Base-by-base conservation (phyloP, 2,888 invertebrate species). In the Drosophila neoperkinsi region DNA sequence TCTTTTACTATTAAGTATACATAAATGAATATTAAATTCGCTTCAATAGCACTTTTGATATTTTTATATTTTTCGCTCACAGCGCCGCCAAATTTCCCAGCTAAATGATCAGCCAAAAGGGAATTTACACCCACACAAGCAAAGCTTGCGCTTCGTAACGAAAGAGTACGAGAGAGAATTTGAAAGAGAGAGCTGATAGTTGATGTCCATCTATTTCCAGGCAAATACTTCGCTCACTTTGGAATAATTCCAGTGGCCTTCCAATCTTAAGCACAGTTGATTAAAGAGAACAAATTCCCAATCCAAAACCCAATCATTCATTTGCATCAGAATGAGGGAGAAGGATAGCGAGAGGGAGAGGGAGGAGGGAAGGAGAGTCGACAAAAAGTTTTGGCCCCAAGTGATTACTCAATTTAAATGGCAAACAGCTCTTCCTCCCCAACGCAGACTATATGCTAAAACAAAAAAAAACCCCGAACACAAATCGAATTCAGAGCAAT, bases 381-480 rank as follows among this genome's bases (percentile, higher is more conserved):
- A 55, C 30, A 46, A 38, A 62, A 71, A 83, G 77, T 62, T 80
- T 84, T 83, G 78, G 74, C 81, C 82, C 81, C 88, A 77, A 82
- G 89, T 86, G 89, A 91, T 92, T 90, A 89, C 90, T 91, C 83
- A 91, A 90, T 91, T 91, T 83, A 77, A 88, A 90, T 82, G 88
- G 74, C 72, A 81, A 46, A 65, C 61, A 70, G 64, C 67, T 68
- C 69, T 61, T 64, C 56, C 43, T 25, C 43, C 57, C 33, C 34
- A 25, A 9, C 18, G 11, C 25, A 34, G 30, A 33, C 41, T 36
- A 43, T 43, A 60, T 71, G 64, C 67, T 50, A 67, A 73, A 70
- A 72, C 66, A 30, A 55, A 58, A 72, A 62, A 33, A 53, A 25
- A 61, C 25, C 50, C 64, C 69, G 31, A 73, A 57, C 61, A 55